Evolutionary conservation across 2,888 invertebrate genomes (phyloP).

Genomic region (Spodoptera exigua): DNA sequence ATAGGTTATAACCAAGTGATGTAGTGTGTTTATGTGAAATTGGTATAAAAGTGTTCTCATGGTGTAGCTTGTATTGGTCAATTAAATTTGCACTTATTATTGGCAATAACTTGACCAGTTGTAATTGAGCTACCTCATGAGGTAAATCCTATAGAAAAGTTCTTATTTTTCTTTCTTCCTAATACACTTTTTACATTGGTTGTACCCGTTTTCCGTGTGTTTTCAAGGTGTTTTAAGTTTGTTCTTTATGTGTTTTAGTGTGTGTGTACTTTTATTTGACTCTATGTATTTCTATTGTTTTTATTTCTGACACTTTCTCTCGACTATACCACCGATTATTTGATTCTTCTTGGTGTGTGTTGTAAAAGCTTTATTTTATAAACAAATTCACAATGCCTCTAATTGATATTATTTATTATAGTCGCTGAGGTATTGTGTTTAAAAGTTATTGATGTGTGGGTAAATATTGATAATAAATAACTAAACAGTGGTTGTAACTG

Average conservation of each 20-base stretch:
- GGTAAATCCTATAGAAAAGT: no score
- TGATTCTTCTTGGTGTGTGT: constrained; percentile 47
- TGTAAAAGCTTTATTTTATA: constrained; percentile 38
- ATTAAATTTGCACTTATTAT: no score
- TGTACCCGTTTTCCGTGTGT: constrained; percentile 56
- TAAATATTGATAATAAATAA: constrained; percentile 1
- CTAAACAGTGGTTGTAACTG: no score
- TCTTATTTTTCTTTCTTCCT: no score
- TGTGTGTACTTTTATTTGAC: constrained; percentile 56
- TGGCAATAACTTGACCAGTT: no score
- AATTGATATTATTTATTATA: neutral
- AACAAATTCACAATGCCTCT: constrained; percentile 12
- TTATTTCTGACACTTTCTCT: constrained; percentile 19
- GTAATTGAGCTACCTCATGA: no score
- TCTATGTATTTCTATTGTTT: constrained; percentile 33
- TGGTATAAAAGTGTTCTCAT: neutral
- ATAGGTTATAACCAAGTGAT: constrained; percentile 22
- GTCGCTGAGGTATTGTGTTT: constrained; percentile 1
- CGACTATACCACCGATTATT: constrained; percentile 29
- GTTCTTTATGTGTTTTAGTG: constrained; percentile 52
- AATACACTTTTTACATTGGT: constrained; percentile 46
- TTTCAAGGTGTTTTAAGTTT: constrained; percentile 49
- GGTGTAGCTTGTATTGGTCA: no score
- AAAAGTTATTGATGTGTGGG: neutral
- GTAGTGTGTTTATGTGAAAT: constrained; percentile 17